Percentiles rank a stretch among this genome's conserved stretches.
Evolutionary conservation across 2,797 vertebrate genomes (phyloP).

Genomic region (Orestias chungarensis): DNA sequence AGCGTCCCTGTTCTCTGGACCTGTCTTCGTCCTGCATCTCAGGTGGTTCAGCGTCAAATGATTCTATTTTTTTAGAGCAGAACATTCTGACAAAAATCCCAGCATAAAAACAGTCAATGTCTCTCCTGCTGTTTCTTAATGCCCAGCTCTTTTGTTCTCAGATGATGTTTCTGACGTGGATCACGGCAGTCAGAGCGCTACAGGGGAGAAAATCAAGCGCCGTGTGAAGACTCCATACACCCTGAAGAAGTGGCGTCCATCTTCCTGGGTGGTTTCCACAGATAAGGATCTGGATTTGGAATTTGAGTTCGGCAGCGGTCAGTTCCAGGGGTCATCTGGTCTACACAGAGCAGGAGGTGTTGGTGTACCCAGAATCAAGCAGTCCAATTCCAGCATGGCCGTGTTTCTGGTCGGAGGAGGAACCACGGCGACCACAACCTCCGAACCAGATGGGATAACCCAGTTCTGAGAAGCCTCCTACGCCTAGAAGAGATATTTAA

Average conservation of each 20-base stretch:
- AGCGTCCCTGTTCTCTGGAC: slow-evolving; percentile 92
- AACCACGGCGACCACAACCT: slow-evolving; percentile 85
- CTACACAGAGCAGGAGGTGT: slow-evolving; percentile 33
- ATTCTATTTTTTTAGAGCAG: background rate
- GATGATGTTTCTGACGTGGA: slow-evolving; percentile 65
- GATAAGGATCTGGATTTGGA: slow-evolving; percentile 78
- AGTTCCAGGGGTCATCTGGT: slow-evolving; percentile 35
- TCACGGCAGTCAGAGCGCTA: slow-evolving; percentile 76
- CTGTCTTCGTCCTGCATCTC: slow-evolving; percentile 81
- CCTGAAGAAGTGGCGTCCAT: slow-evolving; percentile 92
- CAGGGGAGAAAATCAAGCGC: slow-evolving; percentile 94
- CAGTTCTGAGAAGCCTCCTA: slow-evolving; percentile 80
- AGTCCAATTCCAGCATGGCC: slow-evolving; percentile 88
- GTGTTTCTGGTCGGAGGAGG: slow-evolving; percentile 88
- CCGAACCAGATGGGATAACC: slow-evolving; percentile 84
- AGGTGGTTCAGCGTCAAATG: slow-evolving; percentile 40
- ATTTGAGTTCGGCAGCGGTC: slow-evolving; percentile 78
- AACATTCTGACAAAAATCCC: background rate
- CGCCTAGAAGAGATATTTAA: background rate
- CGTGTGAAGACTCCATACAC: slow-evolving; percentile 96
- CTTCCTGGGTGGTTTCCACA: slow-evolving; percentile 91
- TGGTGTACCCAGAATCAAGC: slow-evolving; percentile 68
- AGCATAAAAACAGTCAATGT: background rate
- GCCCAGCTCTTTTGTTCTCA: slow-evolving; percentile 12
- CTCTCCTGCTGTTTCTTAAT: background rate